A percentile compares a stretch with the other conserved stretches of the same genome.
These are phyloP conservation scores for Notamacropus eugenii DNA, from an alignment of 2,797 vertebrate genomes.

Conservation along the genomic window DNA sequence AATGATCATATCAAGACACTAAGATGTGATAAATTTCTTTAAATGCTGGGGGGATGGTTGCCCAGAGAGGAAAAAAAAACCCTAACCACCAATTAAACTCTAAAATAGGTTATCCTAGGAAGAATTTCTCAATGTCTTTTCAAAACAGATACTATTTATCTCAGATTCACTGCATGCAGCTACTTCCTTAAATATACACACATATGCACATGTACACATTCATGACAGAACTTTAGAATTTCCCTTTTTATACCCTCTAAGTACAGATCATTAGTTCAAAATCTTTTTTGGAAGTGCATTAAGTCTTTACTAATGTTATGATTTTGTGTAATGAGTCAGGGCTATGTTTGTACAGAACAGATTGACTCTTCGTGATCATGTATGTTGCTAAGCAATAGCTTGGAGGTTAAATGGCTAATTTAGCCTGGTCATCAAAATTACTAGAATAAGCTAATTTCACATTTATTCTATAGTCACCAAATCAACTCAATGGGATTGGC, in stretches of 20 bases:
- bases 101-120: not conserved
- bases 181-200: not conserved
- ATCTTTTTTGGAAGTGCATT: conserved; percentile 2
- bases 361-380: not conserved
- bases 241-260: not conserved
- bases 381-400: not conserved
- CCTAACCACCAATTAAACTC: not conserved
- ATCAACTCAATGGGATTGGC: too few species aligned
- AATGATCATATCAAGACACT: conserved; percentile 35
- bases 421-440: not conserved
- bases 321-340: conserved; percentile 34
- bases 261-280: not conserved
- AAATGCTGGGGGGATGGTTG: not conserved
- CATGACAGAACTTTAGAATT: not conserved
- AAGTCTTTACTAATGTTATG: not conserved
- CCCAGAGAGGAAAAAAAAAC: not conserved
- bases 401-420: not conserved
- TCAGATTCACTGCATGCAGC: conserved; percentile 49
- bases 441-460: not conserved
- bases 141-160: not conserved
- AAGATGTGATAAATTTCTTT: conserved; percentile 40
- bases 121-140: not conserved
- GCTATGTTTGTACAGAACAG: not conserved
- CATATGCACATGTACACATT: not conserved
- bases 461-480: too few species aligned